These are phyloP conservation scores for Drosophila ezoana DNA, from an alignment of 2,888 invertebrate species.

Conservation along the genomic window DNA sequence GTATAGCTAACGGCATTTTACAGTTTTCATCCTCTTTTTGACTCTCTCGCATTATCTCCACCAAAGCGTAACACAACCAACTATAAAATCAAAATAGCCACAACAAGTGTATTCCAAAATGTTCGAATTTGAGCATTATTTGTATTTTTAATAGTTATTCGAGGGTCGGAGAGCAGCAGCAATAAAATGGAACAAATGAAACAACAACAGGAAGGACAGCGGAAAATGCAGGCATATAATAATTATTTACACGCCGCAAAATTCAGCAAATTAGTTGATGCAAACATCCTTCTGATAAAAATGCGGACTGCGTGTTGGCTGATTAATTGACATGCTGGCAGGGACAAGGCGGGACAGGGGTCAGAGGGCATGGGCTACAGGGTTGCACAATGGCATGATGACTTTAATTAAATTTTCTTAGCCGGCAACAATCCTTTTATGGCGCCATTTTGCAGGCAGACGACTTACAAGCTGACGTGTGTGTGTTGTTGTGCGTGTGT, in stretches of 20 bases:
- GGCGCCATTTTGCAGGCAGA: constrained; percentile 52
- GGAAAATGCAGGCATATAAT: constrained; percentile 62
- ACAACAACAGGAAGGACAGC: constrained; percentile 19
- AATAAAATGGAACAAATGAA: neutral
- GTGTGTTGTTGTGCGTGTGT: constrained; percentile 22
- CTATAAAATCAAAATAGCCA: neutral
- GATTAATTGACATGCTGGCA: constrained; percentile 61
- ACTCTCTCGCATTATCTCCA: neutral
- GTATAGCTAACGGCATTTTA: too few relatives aligned
- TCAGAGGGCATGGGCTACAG: neutral
- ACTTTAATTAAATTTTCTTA: constrained; percentile 77
- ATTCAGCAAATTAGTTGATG: constrained; percentile 73
- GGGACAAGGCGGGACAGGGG: neutral
- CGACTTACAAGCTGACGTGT: constrained; percentile 25
- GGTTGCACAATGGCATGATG: constrained; percentile 36
- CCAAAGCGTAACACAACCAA: neutral
- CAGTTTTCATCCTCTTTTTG: too few relatives aligned
- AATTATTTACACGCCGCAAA: constrained; percentile 58
- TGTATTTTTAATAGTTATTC: constrained; percentile 1
- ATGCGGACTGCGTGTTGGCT: constrained; percentile 23
- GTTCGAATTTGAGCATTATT: constrained; percentile 4
- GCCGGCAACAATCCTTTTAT: constrained; percentile 77
- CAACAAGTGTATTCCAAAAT: neutral
- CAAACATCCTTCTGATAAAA: constrained; percentile 77
- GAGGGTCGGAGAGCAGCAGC: neutral